These are phyloP conservation scores for Drosophila lini DNA, from an alignment of 1,140 invertebrate species.

Conservation along the genomic window DNA sequence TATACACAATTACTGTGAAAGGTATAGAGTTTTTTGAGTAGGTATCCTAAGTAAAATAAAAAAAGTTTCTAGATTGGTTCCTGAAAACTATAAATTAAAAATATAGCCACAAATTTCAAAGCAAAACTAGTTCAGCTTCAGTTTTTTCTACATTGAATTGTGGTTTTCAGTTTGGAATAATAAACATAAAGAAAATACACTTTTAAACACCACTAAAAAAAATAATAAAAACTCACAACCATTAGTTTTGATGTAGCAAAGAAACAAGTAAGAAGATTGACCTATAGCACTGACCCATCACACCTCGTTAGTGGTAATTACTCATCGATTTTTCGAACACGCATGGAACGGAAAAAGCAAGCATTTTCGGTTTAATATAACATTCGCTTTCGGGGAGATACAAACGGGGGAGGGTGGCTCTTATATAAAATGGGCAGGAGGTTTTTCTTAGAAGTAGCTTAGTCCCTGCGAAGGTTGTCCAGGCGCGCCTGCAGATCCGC, in stretches of 20 bases:
- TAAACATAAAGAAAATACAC: no score
- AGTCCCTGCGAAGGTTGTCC: slow-evolving; percentile 96
- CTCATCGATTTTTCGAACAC: slow-evolving; percentile 40
- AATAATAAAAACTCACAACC: background rate
- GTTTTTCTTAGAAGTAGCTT: slow-evolving; percentile 70
- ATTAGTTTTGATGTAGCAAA: no score
- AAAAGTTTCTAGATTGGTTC: background rate
- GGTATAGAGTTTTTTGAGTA: background rate
- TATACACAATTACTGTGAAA: slow-evolving; percentile 4
- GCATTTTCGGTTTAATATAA: slow-evolving; percentile 50
- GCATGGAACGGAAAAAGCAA: slow-evolving; percentile 18
- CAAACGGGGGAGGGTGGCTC: slow-evolving; percentile 25
- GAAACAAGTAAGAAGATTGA: no score
- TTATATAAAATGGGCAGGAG: slow-evolving; percentile 53
- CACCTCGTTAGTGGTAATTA: slow-evolving; percentile 10
- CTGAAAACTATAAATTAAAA: no score
- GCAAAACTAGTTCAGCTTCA: background rate
- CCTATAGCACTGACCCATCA: background rate
- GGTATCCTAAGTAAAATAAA: background rate
- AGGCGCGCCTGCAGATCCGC: slow-evolving; percentile 97
- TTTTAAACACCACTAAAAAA: no score
- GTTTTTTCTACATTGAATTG: background rate
- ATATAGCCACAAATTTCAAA: background rate
- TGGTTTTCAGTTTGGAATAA: background rate
- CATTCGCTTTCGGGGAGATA: slow-evolving; percentile 47